These are phyloP conservation scores for Morus bassanus DNA, from an alignment of 2,797 vertebrate species.

Conservation along the genomic window DNA sequence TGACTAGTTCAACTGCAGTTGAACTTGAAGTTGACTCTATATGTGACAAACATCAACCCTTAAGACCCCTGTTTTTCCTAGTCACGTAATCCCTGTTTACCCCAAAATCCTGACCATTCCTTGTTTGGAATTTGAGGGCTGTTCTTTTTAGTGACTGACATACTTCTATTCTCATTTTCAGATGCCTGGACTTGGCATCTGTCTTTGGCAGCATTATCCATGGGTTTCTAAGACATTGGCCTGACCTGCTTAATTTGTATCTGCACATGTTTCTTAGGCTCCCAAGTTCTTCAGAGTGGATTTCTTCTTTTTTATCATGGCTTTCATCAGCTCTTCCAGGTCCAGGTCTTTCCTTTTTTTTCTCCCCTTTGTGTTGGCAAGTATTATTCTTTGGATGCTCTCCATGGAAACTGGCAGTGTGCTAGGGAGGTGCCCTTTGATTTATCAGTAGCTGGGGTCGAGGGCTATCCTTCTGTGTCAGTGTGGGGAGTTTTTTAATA, in stretches of 20 bases:
- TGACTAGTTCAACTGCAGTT: not conserved
- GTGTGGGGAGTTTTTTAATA: not conserved
- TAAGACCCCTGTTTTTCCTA: not conserved
- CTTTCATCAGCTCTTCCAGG: not conserved
- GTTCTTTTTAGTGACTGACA: not conserved
- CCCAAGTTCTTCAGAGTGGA: not conserved
- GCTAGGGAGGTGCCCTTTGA: not conserved
- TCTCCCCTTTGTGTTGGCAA: not conserved
- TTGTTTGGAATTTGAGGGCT: not conserved
- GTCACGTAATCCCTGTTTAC: not conserved
- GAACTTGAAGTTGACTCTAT: constrained; percentile 19
- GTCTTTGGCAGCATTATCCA: not conserved
- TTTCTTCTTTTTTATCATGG: not conserved
- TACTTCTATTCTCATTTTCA: not conserved
- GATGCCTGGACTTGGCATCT: not conserved
- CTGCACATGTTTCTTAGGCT: not conserved
- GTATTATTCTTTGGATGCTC: not conserved
- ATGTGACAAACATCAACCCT: not conserved
- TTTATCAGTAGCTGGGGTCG: not conserved
- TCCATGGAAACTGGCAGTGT: not conserved
- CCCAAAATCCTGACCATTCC: not conserved
- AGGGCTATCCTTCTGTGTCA: not conserved
- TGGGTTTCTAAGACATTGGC: not conserved
- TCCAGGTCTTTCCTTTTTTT: not conserved
- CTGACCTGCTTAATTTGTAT: not conserved